Conservation (phyloP, 2,888 invertebrate genomes). For the Bimastos eiseni region DNA sequence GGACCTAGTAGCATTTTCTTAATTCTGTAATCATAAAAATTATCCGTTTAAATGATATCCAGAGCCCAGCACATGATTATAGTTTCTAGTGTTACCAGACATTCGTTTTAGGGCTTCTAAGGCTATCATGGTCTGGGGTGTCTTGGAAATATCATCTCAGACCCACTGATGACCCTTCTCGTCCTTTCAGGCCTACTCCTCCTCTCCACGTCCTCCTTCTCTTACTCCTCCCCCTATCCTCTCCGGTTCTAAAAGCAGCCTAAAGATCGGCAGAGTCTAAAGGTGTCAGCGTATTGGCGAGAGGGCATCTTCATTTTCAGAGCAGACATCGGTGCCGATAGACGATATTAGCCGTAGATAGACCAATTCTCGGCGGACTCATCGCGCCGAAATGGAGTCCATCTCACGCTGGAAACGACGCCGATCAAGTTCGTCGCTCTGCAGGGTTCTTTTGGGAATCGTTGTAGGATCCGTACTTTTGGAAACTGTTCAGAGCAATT, state of each 20-base stretch:
- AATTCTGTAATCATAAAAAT: neutral
- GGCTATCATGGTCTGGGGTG: neutral
- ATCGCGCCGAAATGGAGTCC: neutral
- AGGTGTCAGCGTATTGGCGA: neutral
- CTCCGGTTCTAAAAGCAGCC: neutral
- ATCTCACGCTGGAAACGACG: neutral
- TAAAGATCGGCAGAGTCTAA: constrained; percentile 6
- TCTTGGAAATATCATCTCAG: neutral
- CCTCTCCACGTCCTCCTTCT: neutral
- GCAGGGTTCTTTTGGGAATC: neutral
- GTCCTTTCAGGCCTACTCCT: no score
- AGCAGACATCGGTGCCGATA: neutral
- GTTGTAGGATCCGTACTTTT: neutral
- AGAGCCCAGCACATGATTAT: neutral
- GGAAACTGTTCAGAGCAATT: neutral
- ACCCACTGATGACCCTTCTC: neutral
- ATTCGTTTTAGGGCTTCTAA: neutral
- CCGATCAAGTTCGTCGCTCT: neutral
- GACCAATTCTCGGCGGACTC: neutral
- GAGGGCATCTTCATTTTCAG: neutral
- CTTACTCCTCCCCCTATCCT: no score
- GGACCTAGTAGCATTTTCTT: neutral
- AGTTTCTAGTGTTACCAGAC: neutral
- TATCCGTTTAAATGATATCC: neutral
- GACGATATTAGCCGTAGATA: neutral